Percentiles rank a stretch among this genome's conserved stretches.
These are phyloP conservation scores for Brachyistius frenatus DNA, from an alignment of 2,113 vertebrate species.

Conservation along the genomic window DNA sequence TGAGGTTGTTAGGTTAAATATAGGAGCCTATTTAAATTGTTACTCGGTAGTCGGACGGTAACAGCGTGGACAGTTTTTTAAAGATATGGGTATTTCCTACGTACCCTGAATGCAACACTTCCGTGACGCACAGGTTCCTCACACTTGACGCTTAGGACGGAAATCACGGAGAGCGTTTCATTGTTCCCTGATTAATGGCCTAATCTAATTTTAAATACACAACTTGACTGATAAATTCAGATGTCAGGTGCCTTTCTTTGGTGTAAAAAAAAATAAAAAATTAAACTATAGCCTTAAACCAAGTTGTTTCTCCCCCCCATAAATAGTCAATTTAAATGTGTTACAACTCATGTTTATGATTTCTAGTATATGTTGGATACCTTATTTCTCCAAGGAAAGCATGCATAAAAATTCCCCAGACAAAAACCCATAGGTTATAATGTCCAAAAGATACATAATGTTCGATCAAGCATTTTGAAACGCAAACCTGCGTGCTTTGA, in stretches of 20 bases:
- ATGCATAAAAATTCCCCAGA: no score
- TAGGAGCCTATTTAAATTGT: no score
- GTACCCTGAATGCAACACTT: constrained; percentile 18
- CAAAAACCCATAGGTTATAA: no score
- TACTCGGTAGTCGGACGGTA: no score
- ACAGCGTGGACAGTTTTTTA: background rate
- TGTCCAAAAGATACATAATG: no score
- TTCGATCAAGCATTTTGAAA: no score
- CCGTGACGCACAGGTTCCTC: constrained; percentile 63
- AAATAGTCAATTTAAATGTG: no score
- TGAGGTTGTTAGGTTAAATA: no score
- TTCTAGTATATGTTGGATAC: no score
- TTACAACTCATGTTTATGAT: no score
- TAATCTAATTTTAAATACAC: constrained; percentile 1
- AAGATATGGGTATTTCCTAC: background rate
- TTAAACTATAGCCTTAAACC: background rate
- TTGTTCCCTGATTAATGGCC: constrained; percentile 35
- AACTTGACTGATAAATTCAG: background rate
- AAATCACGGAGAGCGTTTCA: constrained; percentile 27
- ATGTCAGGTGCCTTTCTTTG: background rate
- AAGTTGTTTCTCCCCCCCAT: background rate
- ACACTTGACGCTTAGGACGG: constrained; percentile 42
- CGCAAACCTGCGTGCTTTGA: no score
- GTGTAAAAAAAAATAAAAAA: background rate
- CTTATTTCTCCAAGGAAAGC: no score